Base-by-base conservation (phyloP, 2,888 invertebrate species). In the Sinohyriopsis cumingii region DNA sequence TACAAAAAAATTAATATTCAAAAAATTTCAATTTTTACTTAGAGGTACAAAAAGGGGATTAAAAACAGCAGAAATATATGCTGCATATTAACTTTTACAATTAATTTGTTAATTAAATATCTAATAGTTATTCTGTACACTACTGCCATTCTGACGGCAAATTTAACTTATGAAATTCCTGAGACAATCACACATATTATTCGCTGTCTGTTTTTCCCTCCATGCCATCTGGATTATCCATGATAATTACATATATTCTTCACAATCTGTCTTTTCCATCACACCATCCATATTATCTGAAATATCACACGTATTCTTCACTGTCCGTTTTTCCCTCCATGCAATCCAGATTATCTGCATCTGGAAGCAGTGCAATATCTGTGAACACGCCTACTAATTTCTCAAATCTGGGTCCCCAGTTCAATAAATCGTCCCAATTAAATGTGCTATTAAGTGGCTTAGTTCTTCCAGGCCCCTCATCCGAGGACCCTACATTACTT, bases 341-440 rank as follows among this genome's bases (percentile, higher is more conserved):
- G 63, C 82, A 70, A 45, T 75, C 77, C 25, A 78, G 79, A 66
- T 74, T 79, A n/a, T 81, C 81, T 55, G 81, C 82, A 88, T 97
- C 97, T 5, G 97, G 97, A 82, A 98, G 91, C 91, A 97, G 96
- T 62, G 97, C 97, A 85, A 98, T 97, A 91, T 98, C 98, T 91
- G 96, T 96, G 88, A 97, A 98, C 64, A 98, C 98, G 45, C 97
- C 97, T 77, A 96, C 96, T 88, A 98, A 93, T 89, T 95, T 96
- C 90, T 97, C 96, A 90, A 97, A 98, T 91, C 96, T 97, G 25
- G 97, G 96, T 15, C 97, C 97, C 97, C 97, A 98, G 90, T 97
- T 97, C 70, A 98, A 92, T 78, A 97, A 91, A 88, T 97, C 96
- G 88, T 98, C 97, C 96, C 97, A 97, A 68, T 96, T 95, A 63